Conservation (phyloP, 2,888 invertebrate species). For the Caenorhabditis panamensis region DNA sequence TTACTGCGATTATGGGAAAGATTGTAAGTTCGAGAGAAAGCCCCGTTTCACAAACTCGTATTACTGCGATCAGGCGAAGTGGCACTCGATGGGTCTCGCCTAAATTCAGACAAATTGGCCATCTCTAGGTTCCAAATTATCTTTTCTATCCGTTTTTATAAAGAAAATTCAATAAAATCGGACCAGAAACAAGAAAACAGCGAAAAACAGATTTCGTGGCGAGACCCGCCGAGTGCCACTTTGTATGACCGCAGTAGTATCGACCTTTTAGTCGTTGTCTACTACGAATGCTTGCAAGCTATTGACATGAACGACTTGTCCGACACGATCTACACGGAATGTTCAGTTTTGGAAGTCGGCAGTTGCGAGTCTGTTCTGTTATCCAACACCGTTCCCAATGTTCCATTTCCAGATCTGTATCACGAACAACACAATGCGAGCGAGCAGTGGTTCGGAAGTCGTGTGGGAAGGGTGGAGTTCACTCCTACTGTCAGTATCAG, state of each 20-base stretch:
- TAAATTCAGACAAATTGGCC: no score
- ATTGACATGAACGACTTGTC: conserved; percentile 45
- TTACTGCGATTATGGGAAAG: conserved; percentile 47
- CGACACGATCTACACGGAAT: conserved; percentile 52
- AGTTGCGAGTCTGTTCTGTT: conserved; percentile 41
- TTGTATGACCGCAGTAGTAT: no score
- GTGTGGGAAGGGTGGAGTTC: conserved; percentile 31
- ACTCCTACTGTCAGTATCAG: conserved; percentile 52
- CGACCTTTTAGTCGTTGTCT: conserved; percentile 27
- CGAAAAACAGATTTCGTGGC: no score
- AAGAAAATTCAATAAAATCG: no score
- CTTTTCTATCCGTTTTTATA: no score
- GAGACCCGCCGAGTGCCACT: no score
- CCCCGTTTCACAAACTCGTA: no score
- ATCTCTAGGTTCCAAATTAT: no score
- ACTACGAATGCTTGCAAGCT: conserved; percentile 49
- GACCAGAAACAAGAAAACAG: no score
- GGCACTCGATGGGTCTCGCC: no score
- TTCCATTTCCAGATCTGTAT: conserved; percentile 42
- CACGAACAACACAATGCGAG: conserved; percentile 55
- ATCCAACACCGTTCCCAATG: not conserved
- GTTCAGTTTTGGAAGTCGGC: conserved; percentile 52
- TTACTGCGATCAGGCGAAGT: no score
- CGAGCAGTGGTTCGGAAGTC: conserved; percentile 52
- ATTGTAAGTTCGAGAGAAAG: conserved; percentile 57